Percentiles rank a stretch among this genome's conserved stretches.
phyloP scores from a whole-genome alignment of 1,140 invertebrate genomes.

The Uloborus diversus region DNA sequence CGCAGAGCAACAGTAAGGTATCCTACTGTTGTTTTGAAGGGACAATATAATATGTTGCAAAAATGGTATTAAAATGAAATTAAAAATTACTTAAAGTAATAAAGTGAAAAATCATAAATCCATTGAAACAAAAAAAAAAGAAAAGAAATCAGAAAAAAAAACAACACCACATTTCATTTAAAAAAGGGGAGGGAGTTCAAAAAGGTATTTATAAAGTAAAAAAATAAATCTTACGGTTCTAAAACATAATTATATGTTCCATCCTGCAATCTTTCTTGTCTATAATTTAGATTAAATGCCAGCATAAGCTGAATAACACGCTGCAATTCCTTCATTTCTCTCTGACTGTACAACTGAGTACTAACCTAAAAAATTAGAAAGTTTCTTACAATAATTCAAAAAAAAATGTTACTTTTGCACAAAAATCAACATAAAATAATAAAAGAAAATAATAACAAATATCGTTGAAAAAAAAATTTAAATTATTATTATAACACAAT shows the following conservation, averaged over 20 bases:
- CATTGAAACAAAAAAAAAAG: constrained; percentile 61
- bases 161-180: not conserved
- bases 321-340: constrained; percentile 77
- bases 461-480: too few relatives aligned
- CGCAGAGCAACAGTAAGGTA: too few relatives aligned
- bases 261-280: constrained; percentile 79
- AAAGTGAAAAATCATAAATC: too few relatives aligned
- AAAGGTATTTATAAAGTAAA: not conserved
- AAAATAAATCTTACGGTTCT: constrained; percentile 75
- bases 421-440: too few relatives aligned
- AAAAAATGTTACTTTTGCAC: too few relatives aligned
- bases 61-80: too few relatives aligned
- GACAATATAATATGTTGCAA: too few relatives aligned
- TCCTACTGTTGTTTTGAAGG: too few relatives aligned
- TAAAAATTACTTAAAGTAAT: too few relatives aligned
- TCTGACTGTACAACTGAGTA: constrained; percentile 77
- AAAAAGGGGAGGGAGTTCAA: not conserved
- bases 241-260: constrained; percentile 82
- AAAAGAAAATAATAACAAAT: too few relatives aligned
- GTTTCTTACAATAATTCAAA: too few relatives aligned
- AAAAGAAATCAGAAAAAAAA: not conserved
- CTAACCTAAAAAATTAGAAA: constrained; percentile 71
- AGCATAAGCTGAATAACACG: constrained; percentile 85
- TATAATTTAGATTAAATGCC: constrained; percentile 86
- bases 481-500: too few relatives aligned